phyloP scores from a whole-genome alignment of 2,888 invertebrate genomes.

The Chrysolina oricalcia region DNA sequence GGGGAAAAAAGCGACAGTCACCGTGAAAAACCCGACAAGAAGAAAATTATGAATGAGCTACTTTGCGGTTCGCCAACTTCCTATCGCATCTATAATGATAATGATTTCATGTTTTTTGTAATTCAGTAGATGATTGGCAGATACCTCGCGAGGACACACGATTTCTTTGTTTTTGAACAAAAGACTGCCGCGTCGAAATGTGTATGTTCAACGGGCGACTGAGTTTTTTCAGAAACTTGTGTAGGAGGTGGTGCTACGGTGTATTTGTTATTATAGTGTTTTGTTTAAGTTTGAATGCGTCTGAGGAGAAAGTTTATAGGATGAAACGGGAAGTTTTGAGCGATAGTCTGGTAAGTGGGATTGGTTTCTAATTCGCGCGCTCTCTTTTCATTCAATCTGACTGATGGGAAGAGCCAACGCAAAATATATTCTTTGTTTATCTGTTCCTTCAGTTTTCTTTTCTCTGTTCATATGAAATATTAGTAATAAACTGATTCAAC shows the following conservation, averaged over 20 bases:
- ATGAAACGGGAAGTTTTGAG: conserved; percentile 46
- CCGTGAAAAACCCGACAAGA: conserved; percentile 21
- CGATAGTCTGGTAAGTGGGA: conserved; percentile 48
- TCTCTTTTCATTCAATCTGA: not conserved
- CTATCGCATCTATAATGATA: conserved; percentile 17
- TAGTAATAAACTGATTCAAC: no score
- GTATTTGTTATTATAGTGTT: conserved; percentile 49
- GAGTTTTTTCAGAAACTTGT: conserved; percentile 40
- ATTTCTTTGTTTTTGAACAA: conserved; percentile 25
- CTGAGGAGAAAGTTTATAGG: conserved; percentile 34
- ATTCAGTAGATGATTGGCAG: conserved; percentile 20
- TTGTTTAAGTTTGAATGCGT: conserved; percentile 44
- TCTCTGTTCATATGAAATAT: no score
- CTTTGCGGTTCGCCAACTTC: conserved; percentile 36
- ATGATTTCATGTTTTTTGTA: conserved; percentile 10
- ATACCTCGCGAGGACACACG: conserved; percentile 14
- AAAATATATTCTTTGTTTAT: not conserved
- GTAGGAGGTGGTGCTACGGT: conserved; percentile 45
- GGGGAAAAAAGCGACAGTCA: conserved; percentile 18
- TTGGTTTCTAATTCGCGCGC: not conserved
- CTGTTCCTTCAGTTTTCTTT: not conserved
- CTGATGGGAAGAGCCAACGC: not conserved
- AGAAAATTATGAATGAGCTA: conserved; percentile 27
- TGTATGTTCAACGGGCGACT: conserved; percentile 33
- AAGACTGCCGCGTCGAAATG: conserved; percentile 31